Evolutionary conservation across 2,888 invertebrate species (phyloP), one percentile per base, ranked within the genome.

Genomic region (Lysandra bellargus): DNA sequence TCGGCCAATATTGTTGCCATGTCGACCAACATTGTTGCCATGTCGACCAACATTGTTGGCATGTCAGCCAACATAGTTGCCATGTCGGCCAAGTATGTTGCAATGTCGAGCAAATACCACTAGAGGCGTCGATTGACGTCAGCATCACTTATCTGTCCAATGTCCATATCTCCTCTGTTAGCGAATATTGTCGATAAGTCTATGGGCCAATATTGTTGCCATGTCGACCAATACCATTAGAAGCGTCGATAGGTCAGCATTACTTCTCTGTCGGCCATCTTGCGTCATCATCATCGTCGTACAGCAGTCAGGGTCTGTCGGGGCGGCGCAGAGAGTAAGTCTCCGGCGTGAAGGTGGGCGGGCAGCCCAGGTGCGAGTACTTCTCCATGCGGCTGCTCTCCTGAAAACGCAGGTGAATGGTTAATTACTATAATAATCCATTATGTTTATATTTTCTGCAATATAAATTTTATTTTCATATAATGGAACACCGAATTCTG

Each of bases 311-410:
- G 12, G 76, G 57, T 23, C 76, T 53, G 53, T 76, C 76, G 79
- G 83, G 75, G 84, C 83, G 82, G 80, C 86, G 80, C 92, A 98
- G 95, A 78, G 97, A 97, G 91, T 98, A 98, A 0, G 97, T 97
- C 91, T 97, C 98, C 0, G 98, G 96, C 89, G 97, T 97, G 92
- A 98, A 98, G 60, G 97, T 97, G 77, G 98, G 98, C 76, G 98
- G 98, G 89, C 97, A 98, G 91, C 97, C 97, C 91, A 98, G 95
- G 86, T 97, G 97, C 80, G 97, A 97, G 92, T 97, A 98, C 85
- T 90, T 92, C 80, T 83, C 83, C 78, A 82, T 80, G 78, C 80
- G 82, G 37, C 76, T 76, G 80, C 77, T 81, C 75, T 81, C 81
- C 79, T 81, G 79, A 1, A 53, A 76, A 74, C 69, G 53, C 4